Base-by-base conservation (phyloP, 2,797 vertebrate genomes). In the Enteromius thamalakanensis region DNA sequence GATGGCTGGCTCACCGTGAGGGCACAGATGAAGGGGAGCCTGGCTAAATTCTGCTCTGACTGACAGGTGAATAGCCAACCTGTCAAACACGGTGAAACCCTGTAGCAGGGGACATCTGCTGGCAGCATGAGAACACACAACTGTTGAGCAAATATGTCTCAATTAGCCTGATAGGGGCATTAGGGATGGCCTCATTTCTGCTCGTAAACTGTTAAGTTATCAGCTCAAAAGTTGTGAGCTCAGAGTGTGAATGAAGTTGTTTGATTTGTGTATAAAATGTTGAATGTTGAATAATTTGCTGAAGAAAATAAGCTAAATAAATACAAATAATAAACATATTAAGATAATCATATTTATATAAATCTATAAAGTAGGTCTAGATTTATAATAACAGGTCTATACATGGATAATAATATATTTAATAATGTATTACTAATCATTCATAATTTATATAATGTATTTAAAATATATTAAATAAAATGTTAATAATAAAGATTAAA, bases 41-140 rank as follows among this genome's bases (percentile, higher is more conserved):
- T 26, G 40, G 40, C 67, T 86, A 76, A 76, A 55, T 83, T 76
- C 75, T 29, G 11, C 84, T 68, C 58, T 34, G 79, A 78, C 65
- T 93, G 94, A 93, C 93, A 93, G 93, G 93, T 90, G 92, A 94
- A 94, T 91, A 88, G 89, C 87, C 86, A 87, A 86, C 91, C 92
- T 93, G 92, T 89, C 78, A 78, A 68, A 78, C 62, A 81, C 58
- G 86, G 64, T 79, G 83, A 89, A 86, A 91, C 90, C 91, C 92
- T 93, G 90, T 92, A 93, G 90, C 93, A 93, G 91, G 92, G 91
- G 93, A 94, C 95, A 96, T 96, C 95, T 96, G 95, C 96, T 96
- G 92, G 84, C 93, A 93, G 94, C 92, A 95, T 95, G 96, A 95
- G 93, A 96, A 91, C 91, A 94, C 94, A 94, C 93, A 95, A 96